phyloP scores from a whole-genome alignment of 2,888 invertebrate species.

The Periphyllus acericola region DNA sequence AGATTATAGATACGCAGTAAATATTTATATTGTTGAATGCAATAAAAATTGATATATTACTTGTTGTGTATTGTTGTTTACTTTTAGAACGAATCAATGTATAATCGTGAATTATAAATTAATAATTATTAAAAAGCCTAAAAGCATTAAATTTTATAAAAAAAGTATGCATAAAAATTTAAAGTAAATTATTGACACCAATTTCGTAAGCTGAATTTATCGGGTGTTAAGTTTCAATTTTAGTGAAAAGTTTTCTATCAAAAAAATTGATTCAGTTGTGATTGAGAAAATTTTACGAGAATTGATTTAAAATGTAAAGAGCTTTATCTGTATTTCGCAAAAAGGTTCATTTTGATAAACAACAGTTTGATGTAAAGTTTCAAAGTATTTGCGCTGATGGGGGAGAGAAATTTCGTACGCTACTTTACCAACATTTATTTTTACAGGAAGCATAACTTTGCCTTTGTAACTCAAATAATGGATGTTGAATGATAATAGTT shows the following conservation, averaged over 20 bases:
- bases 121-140: neutral
- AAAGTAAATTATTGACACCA: neutral
- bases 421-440: conserved; percentile 39
- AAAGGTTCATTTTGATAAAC: neutral
- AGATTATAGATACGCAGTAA: too few species aligned
- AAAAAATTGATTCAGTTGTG: neutral
- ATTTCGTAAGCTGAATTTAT: neutral
- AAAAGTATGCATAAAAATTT: too few species aligned
- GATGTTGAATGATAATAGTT: conserved; percentile 31
- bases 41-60: too few species aligned
- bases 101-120: too few species aligned
- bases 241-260: neutral
- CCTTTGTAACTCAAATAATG: conserved; percentile 4
- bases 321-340: conserved; percentile 12
- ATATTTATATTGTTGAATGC: too few species aligned
- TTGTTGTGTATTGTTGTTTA: too few species aligned
- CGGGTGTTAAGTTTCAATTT: neutral
- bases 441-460: conserved; percentile 24
- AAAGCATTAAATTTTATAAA: neutral
- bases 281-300: neutral
- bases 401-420: neutral
- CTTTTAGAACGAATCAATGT: too few species aligned
- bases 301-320: conserved; percentile 4
- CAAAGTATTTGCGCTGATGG: neutral
- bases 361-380: conserved; percentile 23